Evolutionary conservation across 2,888 invertebrate genomes (phyloP), one percentile per base, ranked within the genome.

Genomic region (Drosophila diplacantha): DNA sequence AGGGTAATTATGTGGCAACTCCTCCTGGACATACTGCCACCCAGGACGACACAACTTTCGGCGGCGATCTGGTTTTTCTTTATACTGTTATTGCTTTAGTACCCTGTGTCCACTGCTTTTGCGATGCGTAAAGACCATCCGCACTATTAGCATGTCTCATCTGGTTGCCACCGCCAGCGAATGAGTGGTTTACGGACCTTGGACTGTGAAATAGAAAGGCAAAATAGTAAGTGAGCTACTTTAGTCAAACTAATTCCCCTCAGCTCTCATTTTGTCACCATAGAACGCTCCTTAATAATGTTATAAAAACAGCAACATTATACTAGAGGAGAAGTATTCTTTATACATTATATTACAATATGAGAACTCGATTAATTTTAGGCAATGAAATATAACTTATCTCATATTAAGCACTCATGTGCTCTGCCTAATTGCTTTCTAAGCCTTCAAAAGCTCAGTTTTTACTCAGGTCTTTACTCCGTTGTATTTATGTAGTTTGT

Each of bases 61-160:
- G 38, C 35, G 68, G 50, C 67, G 46, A 70, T 71, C 55, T 49
- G 67, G 66, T 58, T 56, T 55, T 57, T 47, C 16, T 32, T 29
- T 37, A 37, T 22, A 52, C 61, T 72, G 61, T 62, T 66, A 60
- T 65, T 71, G 71, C 53, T 70, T 49, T 43, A 56, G 31, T 44
- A 49, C 71, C 39, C 29, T 59, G 55, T 53, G 59, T 44, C 43
- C 50, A 54, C 50, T 72, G 69, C 65, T 74, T 73, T 53, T 72
- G 66, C 37, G 69, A 69, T 37, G 62, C 58, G 57, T 72, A 69
- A 54, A 65, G 67, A 77, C 58, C 71, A 79, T 77, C 72, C 71
- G 72, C 71, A 69, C 69, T 69, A 81, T 80, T 74, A 55, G 75
- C 78, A 83, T 81, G 56, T 84, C 83, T 79, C 85, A 84, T 81